These are phyloP conservation scores for Caligus rogercresseyi DNA, from an alignment of 1,140 invertebrate genomes.

Conservation along the genomic window DNA sequence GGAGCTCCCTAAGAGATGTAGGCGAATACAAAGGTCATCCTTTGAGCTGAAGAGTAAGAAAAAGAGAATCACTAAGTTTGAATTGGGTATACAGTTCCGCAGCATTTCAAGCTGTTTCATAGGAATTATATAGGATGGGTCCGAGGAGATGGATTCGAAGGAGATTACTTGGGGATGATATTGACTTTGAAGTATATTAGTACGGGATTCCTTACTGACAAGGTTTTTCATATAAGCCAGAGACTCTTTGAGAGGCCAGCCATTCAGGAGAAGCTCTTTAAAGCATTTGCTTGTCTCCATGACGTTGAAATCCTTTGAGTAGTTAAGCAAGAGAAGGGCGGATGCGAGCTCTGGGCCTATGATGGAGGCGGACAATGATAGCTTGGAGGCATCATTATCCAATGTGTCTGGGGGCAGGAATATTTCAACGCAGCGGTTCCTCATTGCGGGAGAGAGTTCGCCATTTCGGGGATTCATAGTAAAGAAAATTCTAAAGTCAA, in stretches of 20 bases:
- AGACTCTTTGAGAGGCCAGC: neutral
- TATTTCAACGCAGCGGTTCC: slow-evolving; percentile 84
- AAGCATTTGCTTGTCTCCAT: neutral
- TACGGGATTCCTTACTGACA: neutral
- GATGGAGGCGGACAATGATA: neutral
- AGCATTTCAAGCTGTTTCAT: neutral
- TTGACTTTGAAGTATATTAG: neutral
- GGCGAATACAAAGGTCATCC: neutral
- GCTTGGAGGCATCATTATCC: neutral
- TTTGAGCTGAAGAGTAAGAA: neutral
- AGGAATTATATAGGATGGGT: neutral
- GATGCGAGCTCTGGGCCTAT: neutral
- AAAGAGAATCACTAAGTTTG: neutral
- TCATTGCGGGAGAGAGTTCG: slow-evolving; percentile 53
- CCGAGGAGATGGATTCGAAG: neutral
- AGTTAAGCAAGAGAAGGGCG: neutral
- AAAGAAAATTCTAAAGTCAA: slow-evolving; percentile 80
- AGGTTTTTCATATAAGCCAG: neutral
- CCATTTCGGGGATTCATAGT: slow-evolving; percentile 86
- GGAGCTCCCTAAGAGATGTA: neutral
- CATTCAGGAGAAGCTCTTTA: neutral
- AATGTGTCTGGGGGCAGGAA: slow-evolving; percentile 30
- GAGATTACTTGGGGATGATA: neutral
- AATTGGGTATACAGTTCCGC: neutral
- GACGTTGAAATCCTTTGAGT: neutral